A percentile compares a stretch with the other conserved stretches of the same genome.
Conservation (phyloP, 2,797 vertebrate genomes). For the Poliocrania exsul region DNA sequence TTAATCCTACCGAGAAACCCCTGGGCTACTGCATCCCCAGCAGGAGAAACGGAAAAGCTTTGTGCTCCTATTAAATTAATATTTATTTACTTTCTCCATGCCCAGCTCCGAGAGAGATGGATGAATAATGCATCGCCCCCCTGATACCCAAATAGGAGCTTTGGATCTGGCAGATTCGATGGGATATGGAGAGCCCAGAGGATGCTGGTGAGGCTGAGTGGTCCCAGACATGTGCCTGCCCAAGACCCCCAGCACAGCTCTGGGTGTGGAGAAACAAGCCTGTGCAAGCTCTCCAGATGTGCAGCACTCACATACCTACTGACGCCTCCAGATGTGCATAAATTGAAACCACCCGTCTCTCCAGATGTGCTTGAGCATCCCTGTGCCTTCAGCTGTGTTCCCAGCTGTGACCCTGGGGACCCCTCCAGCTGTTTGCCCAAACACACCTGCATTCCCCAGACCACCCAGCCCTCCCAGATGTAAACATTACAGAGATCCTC, state of each 20-base stretch:
- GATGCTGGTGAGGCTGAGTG: background rate
- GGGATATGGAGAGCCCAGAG: background rate
- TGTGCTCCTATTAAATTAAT: background rate
- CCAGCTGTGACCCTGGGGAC: background rate
- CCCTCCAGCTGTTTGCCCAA: background rate
- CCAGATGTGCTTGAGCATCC: background rate
- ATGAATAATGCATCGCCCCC: background rate
- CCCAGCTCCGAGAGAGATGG: background rate
- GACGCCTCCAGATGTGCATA: background rate
- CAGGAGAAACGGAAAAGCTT: conserved; percentile 7
- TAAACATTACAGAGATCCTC: background rate
- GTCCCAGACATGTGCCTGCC: background rate
- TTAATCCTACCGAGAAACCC: background rate
- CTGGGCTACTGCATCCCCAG: background rate
- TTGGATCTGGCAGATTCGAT: background rate
- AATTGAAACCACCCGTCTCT: fast-evolving
- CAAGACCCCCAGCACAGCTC: background rate
- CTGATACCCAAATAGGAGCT: fast-evolving
- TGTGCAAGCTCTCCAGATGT: background rate
- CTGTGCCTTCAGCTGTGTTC: background rate
- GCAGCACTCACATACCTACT: fast-evolving
- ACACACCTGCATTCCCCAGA: fast-evolving
- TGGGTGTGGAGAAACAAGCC: background rate
- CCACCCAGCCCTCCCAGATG: background rate
- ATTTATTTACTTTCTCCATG: background rate